Percentiles rank a stretch among this genome's conserved stretches.
phyloP scores from a whole-genome alignment of 2,888 invertebrate genomes.

The Synanthedon formicaeformis region DNA sequence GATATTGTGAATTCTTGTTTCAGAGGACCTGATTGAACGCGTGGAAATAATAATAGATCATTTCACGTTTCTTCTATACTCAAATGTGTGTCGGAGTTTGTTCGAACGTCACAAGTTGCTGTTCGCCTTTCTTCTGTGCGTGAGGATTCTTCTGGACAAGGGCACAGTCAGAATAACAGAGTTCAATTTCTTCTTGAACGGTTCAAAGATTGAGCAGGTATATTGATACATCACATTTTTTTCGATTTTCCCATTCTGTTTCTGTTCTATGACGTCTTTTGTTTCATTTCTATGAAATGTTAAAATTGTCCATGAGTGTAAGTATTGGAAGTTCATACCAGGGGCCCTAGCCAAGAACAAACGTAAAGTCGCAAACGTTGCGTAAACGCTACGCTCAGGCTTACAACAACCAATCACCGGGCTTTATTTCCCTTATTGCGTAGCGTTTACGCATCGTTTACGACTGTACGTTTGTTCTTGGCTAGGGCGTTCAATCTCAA shows the following conservation, averaged over 20 bases:
- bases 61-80: constrained; percentile 85
- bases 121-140: constrained; percentile 82
- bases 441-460: no score
- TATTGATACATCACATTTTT: constrained; percentile 1
- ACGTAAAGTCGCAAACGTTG: no score
- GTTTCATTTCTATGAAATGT: no score
- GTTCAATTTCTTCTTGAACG: constrained; percentile 82
- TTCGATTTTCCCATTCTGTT: not conserved
- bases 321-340: no score
- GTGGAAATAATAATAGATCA: constrained; percentile 82
- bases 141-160: constrained; percentile 74
- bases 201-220: constrained; percentile 73
- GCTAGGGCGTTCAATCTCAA: no score
- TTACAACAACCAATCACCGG: no score
- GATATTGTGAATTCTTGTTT: constrained; percentile 1
- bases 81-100: constrained; percentile 89
- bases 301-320: no score
- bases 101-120: constrained; percentile 91
- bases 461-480: no score
- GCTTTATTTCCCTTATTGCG: no score
- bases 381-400: no score
- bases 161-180: constrained; percentile 72
- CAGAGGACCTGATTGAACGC: constrained; percentile 79
- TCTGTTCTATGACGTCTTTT: no score
- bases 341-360: no score